Conservation (phyloP, 1,140 invertebrate genomes). For the Melanaphis sacchari region DNA sequence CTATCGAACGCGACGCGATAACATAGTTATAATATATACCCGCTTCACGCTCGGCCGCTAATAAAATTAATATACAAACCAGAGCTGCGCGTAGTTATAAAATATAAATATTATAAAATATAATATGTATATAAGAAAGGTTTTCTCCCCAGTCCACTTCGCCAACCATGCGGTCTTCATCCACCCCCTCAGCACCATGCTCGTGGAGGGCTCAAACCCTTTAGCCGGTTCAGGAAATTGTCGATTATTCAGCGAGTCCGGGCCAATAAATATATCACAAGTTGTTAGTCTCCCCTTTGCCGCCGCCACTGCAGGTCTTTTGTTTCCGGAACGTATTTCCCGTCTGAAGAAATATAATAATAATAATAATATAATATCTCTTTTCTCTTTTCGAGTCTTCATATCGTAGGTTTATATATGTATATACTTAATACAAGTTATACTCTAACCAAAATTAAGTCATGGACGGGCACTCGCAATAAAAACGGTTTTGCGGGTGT, state of each 20-base stretch:
- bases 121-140: background rate
- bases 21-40: conserved; percentile 33
- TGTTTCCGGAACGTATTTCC: conserved; percentile 56
- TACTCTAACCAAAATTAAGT: conserved; percentile 34
- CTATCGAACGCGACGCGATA: background rate
- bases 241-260: conserved; percentile 55
- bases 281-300: conserved; percentile 20
- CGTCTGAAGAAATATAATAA: conserved; percentile 33
- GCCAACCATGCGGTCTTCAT: background rate
- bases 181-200: background rate
- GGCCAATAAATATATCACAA: conserved; percentile 53
- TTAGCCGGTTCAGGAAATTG: conserved; percentile 51
- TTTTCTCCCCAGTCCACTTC: background rate
- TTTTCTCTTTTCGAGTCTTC: conserved; percentile 29
- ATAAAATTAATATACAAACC: conserved; percentile 53
- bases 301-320: conserved; percentile 10
- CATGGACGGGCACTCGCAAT: background rate
- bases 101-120: background rate
- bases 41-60: conserved; percentile 56
- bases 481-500: background rate
- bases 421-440: background rate
- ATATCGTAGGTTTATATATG: background rate
- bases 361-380: conserved; percentile 37
- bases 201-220: conserved; percentile 38
- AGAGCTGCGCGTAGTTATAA: background rate